Conservation (phyloP, 2,797 vertebrate genomes). For the Rhinatrema bivittatum region DNA sequence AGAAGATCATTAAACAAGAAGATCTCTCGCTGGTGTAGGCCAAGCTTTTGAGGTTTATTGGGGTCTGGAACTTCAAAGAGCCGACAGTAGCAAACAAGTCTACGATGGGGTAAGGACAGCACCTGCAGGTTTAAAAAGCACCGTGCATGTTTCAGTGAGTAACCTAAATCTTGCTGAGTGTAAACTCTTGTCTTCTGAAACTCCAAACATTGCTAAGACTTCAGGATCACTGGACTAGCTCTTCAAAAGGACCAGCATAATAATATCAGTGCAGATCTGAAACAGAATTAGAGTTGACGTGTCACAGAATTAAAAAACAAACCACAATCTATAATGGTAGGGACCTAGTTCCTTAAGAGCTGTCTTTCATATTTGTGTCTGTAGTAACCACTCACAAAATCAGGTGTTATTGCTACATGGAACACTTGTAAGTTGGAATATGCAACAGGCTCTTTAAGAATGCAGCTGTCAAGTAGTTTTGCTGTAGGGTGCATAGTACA, state of each 20-base stretch:
- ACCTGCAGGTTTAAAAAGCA: slow-evolving; percentile 55
- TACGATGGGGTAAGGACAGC: slow-evolving; percentile 85
- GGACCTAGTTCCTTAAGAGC: neutral
- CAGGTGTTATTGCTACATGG: neutral
- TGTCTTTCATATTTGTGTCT: too few species aligned
- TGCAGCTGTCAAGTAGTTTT: too few species aligned
- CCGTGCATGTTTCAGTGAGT: neutral
- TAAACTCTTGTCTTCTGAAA: neutral
- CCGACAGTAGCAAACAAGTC: slow-evolving; percentile 92
- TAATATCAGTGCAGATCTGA: neutral
- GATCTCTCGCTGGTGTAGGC: slow-evolving; percentile 92
- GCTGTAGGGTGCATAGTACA: too few species aligned
- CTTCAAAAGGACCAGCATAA: neutral
- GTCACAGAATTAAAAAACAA: neutral
- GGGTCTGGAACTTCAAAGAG: slow-evolving; percentile 95
- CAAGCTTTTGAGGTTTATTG: slow-evolving; percentile 92
- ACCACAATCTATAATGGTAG: neutral
- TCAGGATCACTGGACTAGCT: neutral
- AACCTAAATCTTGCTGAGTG: neutral
- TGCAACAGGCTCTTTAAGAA: too few species aligned
- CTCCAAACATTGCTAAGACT: neutral
- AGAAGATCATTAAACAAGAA: slow-evolving; percentile 97
- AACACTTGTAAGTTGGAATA: too few species aligned
- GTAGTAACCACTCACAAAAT: neutral
- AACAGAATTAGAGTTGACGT: neutral